A percentile compares a stretch with the other conserved stretches of the same genome.
Evolutionary conservation across 2,888 invertebrate genomes (phyloP).

Genomic region (Andrena praecox): DNA sequence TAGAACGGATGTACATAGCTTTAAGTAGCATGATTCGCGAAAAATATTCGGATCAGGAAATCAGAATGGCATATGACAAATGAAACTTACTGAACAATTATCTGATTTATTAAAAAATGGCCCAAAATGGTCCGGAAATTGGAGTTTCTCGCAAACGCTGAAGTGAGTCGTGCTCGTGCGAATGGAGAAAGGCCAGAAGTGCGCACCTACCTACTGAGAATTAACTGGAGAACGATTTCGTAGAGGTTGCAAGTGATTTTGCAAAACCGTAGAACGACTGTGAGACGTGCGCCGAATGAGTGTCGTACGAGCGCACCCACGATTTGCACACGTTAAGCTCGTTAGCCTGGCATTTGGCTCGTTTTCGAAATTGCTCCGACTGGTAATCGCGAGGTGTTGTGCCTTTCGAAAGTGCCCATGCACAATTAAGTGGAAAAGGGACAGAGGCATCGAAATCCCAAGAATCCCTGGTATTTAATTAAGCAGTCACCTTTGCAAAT

Average conservation of each 20-base stretch:
- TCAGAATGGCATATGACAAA: background rate
- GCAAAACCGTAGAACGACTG: constrained; percentile 42
- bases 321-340: constrained; percentile 63
- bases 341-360: constrained; percentile 64
- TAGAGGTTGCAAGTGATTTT: constrained; percentile 39
- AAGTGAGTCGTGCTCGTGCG: background rate
- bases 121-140: background rate
- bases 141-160: background rate
- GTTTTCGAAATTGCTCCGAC: constrained; percentile 53
- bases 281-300: constrained; percentile 57
- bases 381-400: constrained; percentile 64
- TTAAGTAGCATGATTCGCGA: background rate
- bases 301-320: constrained; percentile 56
- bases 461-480: constrained; percentile 24
- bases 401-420: constrained; percentile 59
- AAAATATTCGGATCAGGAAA: background rate
- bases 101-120: background rate
- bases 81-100: background rate
- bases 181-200: constrained; percentile 11
- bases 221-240: constrained; percentile 25
- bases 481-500: constrained; percentile 24
- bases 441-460: constrained; percentile 1
- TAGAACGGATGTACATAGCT: background rate
- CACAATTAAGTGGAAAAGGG: constrained; percentile 50
- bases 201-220: constrained; percentile 27